A percentile compares a stretch with the other conserved stretches of the same genome.
Conservation (phyloP, 1,140 invertebrate species). For the Diachasma alloeum region DNA sequence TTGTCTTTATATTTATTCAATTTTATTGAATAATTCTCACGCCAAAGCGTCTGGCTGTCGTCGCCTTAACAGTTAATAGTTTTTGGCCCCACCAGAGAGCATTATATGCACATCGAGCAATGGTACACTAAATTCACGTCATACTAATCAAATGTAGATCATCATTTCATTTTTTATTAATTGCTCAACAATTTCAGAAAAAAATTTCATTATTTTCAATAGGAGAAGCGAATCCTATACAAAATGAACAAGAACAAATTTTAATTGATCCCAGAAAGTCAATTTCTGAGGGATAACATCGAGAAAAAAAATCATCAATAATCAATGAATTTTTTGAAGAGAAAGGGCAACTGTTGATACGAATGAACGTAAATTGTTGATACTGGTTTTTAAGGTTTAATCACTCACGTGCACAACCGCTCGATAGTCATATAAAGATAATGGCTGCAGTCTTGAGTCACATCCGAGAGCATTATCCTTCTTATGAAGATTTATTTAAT, state of each 20-base stretch:
- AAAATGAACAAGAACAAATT: neutral
- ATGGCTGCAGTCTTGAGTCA: conserved; percentile 58
- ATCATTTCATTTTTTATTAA: neutral
- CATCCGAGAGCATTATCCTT: conserved; percentile 47
- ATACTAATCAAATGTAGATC: neutral
- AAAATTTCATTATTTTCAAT: neutral
- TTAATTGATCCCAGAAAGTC: neutral
- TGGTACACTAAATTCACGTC: conserved; percentile 24
- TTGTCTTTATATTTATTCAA: neutral
- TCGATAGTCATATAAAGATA: conserved; percentile 48
- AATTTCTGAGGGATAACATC: neutral
- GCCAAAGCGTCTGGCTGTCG: neutral
- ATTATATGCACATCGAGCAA: conserved; percentile 44
- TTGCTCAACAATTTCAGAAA: neutral
- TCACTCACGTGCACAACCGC: conserved; percentile 34
- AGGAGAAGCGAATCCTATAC: neutral
- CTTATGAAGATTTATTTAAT: conserved; percentile 26
- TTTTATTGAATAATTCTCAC: conserved; percentile 22
- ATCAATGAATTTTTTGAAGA: neutral
- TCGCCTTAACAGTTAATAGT: conserved; percentile 15
- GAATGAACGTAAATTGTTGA: neutral
- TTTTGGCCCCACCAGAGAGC: conserved; percentile 56
- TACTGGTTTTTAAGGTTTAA: neutral
- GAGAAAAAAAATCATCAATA: neutral
- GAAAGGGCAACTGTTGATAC: no score